Conservation (phyloP, 2,113 vertebrate genomes). For the Monopterus albus region DNA sequence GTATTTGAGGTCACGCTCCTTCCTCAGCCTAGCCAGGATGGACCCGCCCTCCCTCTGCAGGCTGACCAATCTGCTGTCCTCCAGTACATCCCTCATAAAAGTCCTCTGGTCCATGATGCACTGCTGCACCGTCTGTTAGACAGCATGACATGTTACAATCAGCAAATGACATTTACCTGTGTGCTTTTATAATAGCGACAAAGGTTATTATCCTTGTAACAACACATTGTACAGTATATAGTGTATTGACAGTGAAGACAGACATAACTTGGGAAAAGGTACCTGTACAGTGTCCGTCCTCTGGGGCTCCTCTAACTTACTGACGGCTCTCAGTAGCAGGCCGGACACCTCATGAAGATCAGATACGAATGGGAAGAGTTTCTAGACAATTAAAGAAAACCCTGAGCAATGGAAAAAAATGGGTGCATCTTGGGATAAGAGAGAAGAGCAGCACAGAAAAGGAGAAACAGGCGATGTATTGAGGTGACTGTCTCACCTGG, state of each 20-base stretch:
- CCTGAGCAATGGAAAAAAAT: neutral
- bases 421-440: too few relatives aligned
- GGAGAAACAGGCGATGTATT: neutral
- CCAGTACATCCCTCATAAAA: slow-evolving; percentile 89
- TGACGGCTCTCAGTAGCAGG: slow-evolving; percentile 85
- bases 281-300: slow-evolving; percentile 84
- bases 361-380: slow-evolving; percentile 86
- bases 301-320: slow-evolving; percentile 75
- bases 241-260: neutral
- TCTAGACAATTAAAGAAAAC: slow-evolving; percentile 78
- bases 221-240: neutral
- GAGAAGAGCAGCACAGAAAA: neutral
- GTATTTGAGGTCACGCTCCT: slow-evolving; percentile 85
- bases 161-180: neutral
- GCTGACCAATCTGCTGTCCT: slow-evolving; percentile 84
- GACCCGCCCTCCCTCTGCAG: slow-evolving; percentile 90
- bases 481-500: slow-evolving; percentile 80
- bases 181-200: neutral
- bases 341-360: slow-evolving; percentile 80
- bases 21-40: slow-evolving; percentile 87
- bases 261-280: too few relatives aligned
- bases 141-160: neutral
- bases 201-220: neutral
- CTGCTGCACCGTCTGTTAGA: slow-evolving; percentile 78
- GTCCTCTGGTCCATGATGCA: slow-evolving; percentile 84